Percentiles rank a stretch among this genome's conserved stretches.
These are phyloP conservation scores for Apocheima hispidaria DNA, from an alignment of 2,888 invertebrate species.

Conservation along the genomic window DNA sequence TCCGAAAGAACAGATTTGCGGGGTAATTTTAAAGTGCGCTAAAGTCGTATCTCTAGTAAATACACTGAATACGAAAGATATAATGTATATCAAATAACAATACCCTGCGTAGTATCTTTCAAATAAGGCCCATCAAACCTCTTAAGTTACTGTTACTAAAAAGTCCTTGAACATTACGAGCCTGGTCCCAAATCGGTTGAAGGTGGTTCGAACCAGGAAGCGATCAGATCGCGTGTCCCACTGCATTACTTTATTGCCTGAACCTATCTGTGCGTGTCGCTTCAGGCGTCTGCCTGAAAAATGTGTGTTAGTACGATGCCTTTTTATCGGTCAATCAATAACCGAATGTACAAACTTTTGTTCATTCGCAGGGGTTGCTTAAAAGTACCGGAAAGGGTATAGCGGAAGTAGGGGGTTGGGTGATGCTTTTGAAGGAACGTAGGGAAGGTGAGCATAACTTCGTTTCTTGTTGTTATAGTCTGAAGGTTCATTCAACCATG, in stretches of 20 bases:
- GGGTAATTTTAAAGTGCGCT: too few species aligned
- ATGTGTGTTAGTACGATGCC: conserved; percentile 63
- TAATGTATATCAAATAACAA: conserved; percentile 22
- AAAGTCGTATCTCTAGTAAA: too few species aligned
- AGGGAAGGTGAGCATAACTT: neutral
- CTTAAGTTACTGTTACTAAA: conserved; percentile 56
- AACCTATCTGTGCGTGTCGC: conserved; percentile 65
- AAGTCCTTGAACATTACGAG: conserved; percentile 73
- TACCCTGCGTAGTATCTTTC: conserved; percentile 27
- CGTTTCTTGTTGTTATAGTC: neutral
- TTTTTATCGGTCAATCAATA: conserved; percentile 70
- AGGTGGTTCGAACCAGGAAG: conserved; percentile 67
- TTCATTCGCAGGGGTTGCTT: conserved; percentile 19
- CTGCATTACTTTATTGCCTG: conserved; percentile 55
- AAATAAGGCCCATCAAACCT: conserved; percentile 48
- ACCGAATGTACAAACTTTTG: conserved; percentile 42
- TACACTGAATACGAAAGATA: neutral
- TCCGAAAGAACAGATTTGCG: too few species aligned
- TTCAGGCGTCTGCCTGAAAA: conserved; percentile 62
- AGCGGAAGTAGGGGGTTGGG: conserved; percentile 13
- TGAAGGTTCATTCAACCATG: neutral
- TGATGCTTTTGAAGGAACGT: conserved; percentile 2
- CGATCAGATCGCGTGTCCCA: conserved; percentile 66
- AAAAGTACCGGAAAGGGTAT: conserved; percentile 8
- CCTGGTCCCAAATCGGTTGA: conserved; percentile 41